phyloP scores from a whole-genome alignment of 2,888 invertebrate genomes.

The Mystacides longicornis region DNA sequence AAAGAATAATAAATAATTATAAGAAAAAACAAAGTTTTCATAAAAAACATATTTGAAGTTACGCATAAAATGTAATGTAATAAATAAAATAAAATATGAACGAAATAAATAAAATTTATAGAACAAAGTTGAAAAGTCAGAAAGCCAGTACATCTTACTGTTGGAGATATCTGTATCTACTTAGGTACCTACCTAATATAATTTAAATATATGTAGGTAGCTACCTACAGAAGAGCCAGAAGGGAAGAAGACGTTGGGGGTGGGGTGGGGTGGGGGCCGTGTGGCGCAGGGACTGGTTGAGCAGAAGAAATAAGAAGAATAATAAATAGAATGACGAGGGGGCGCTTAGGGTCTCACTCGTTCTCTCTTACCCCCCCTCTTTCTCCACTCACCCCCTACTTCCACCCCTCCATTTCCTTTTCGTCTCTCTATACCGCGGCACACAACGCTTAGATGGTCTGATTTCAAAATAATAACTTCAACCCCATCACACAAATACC shows the following conservation, averaged over 20 bases:
- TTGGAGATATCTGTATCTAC: background rate
- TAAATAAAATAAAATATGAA: too few species aligned
- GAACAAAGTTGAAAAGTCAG: background rate
- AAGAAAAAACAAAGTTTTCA: too few species aligned
- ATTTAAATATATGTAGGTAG: background rate
- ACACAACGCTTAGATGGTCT: background rate
- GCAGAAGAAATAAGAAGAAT: slow-evolving; percentile 1
- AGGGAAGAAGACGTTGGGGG: background rate
- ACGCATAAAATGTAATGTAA: too few species aligned
- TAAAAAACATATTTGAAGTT: too few species aligned
- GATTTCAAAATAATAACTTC: background rate
- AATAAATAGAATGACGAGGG: background rate
- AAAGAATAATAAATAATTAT: too few species aligned
- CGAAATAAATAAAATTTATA: too few species aligned
- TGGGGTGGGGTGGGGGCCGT: background rate
- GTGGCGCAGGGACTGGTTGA: background rate
- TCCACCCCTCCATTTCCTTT: background rate
- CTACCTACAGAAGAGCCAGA: background rate
- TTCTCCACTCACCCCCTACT: background rate
- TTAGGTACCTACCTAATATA: background rate
- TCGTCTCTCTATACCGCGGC: background rate
- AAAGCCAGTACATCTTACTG: background rate
- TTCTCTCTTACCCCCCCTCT: background rate
- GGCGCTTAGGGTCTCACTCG: background rate
- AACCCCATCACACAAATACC: background rate